Conservation (phyloP, 2,797 vertebrate genomes). For the Botia kubotai region DNA sequence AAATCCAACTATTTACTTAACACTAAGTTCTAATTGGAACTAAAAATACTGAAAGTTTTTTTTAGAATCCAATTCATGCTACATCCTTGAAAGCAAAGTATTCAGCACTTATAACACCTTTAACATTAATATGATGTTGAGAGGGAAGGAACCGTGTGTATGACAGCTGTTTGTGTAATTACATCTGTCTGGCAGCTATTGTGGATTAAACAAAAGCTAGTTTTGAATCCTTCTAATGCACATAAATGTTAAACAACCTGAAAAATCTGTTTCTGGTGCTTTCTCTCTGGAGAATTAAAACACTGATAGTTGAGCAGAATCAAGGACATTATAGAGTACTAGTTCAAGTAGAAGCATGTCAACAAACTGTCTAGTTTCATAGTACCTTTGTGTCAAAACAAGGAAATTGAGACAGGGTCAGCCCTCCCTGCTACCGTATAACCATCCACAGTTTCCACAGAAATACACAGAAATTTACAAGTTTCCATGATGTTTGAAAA, state of each 20-base stretch:
- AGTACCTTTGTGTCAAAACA: slow-evolving; percentile 15
- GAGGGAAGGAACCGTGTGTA: slow-evolving; percentile 53
- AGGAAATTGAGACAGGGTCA: slow-evolving; percentile 18
- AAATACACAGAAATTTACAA: too few species aligned
- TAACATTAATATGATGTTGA: slow-evolving; percentile 56
- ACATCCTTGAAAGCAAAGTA: slow-evolving; percentile 56
- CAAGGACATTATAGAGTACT: slow-evolving; percentile 20
- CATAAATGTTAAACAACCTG: slow-evolving; percentile 74
- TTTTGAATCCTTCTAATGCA: slow-evolving; percentile 72
- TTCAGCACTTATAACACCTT: slow-evolving; percentile 66
- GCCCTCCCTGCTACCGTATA: slow-evolving; percentile 12
- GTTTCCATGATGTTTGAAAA: slow-evolving; percentile 6
- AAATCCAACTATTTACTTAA: slow-evolving; percentile 53
- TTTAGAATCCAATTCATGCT: slow-evolving; percentile 54
- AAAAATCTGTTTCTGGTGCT: slow-evolving; percentile 46
- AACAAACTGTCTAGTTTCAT: slow-evolving; percentile 35
- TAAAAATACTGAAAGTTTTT: slow-evolving; percentile 60
- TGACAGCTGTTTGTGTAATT: slow-evolving; percentile 64
- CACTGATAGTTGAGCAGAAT: background rate
- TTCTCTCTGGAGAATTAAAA: slow-evolving; percentile 6
- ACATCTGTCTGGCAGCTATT: slow-evolving; percentile 77
- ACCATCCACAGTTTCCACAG: background rate
- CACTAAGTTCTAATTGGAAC: slow-evolving; percentile 61
- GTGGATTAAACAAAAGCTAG: slow-evolving; percentile 68
- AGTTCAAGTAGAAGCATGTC: slow-evolving; percentile 29